phyloP scores from a whole-genome alignment of 2,797 vertebrate species.

The Sciaenops ocellatus region DNA sequence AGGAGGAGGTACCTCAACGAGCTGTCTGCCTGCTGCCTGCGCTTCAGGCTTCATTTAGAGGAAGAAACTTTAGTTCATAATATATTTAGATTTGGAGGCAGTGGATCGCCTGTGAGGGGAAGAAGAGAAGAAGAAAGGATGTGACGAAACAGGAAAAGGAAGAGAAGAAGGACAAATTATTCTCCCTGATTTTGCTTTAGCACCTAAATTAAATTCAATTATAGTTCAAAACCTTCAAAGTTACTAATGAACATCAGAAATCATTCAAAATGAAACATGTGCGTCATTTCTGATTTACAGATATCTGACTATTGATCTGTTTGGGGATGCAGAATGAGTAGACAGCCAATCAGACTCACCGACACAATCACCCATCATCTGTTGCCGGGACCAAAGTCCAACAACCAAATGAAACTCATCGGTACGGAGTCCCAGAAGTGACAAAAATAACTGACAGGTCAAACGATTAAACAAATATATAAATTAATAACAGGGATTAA shows the following conservation, averaged over 20 bases:
- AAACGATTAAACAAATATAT: background rate
- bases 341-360: slow-evolving; percentile 22
- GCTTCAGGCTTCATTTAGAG: slow-evolving; percentile 2
- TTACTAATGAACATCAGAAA: background rate
- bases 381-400: background rate
- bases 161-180: background rate
- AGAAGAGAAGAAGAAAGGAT: background rate
- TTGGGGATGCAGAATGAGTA: background rate
- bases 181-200: background rate
- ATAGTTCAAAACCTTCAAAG: background rate
- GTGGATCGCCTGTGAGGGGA: slow-evolving; percentile 5
- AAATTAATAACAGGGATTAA: no score
- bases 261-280: background rate
- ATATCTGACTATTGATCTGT: background rate
- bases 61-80: slow-evolving; percentile 15
- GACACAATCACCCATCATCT: background rate
- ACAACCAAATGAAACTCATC: background rate
- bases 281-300: background rate
- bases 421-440: slow-evolving; percentile 1
- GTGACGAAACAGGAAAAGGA: background rate
- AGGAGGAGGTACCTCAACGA: slow-evolving; percentile 17
- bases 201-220: background rate
- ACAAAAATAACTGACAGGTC: background rate
- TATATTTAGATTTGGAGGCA: background rate
- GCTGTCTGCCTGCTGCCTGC: slow-evolving; percentile 20